Base-by-base conservation (phyloP, 2,113 vertebrate genomes). In the Himantopus leucocephalus region DNA sequence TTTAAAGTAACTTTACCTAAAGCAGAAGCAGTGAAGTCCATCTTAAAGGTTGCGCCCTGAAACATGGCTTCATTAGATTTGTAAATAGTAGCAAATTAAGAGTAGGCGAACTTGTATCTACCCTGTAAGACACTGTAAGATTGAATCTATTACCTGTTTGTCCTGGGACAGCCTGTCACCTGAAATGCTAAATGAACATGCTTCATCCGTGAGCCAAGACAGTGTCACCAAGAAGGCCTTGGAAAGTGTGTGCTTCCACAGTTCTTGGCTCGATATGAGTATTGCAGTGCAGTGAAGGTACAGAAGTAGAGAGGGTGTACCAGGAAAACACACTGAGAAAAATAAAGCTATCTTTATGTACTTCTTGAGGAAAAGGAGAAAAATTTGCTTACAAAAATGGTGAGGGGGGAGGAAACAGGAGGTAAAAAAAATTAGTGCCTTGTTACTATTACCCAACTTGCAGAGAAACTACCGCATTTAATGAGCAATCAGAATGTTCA, bases 401-500 rank as follows among this genome's bases (percentile, higher is more conserved):
- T 27, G 15, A 91, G 29, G 24, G 12, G 3, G 13, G 19, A 78
- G 62, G 74, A 94, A 90, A 66, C 23, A 41, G 56, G 52, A 87
- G 47, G 52, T 20, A 27, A 63, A 88, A 88, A 83, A 88, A 55
- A 19, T 9, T 1, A 58, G 13, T 39, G 34, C 8, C 71, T 89
- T 95, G 63, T 88, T 91, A 94, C 67, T 88, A 73, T 92, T 85
- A 83, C 55, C 55, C 7, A 6, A 76, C 77, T 81, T 88, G 77
- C 58, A 90, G 84, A 73, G 91, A 90, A 94, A 88, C 34, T 76
- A 29, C 83, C 85, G 84, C 93, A 66, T 93, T 90, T 97, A 97
- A 96, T 92, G 78, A 97, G 94, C 81, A 97, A 90, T 95, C 94
- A 97, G 87, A 95, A 90, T 96, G 94, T 79, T 96, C 94, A 92